Conservation (phyloP, 2,113 vertebrate genomes). For the Panthera uncia region DNA sequence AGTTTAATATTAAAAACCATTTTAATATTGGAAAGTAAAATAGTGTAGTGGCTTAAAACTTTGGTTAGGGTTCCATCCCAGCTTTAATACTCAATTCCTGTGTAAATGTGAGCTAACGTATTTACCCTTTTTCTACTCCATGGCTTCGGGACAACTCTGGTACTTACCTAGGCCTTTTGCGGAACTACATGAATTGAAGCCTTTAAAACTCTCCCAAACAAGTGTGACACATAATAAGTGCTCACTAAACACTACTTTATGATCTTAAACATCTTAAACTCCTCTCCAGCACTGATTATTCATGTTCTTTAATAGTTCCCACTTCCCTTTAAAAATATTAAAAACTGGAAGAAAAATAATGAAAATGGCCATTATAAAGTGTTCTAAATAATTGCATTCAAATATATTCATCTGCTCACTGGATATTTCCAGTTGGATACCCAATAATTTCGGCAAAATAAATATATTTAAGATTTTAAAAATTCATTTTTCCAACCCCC, state of each 20-base stretch:
- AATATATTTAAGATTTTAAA: neutral
- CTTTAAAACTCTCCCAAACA: neutral
- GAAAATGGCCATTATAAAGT: neutral
- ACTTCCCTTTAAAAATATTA: slow-evolving; percentile 2
- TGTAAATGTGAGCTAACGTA: neutral
- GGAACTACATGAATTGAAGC: neutral
- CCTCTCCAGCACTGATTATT: neutral
- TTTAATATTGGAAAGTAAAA: neutral
- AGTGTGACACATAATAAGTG: neutral
- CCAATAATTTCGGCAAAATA: neutral
- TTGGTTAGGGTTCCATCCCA: neutral
- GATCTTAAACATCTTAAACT: neutral
- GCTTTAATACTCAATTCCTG: neutral
- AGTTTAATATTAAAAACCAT: neutral
- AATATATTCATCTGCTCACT: neutral
- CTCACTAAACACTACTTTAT: neutral
- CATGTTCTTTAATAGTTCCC: neutral
- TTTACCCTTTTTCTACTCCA: neutral
- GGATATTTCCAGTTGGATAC: neutral
- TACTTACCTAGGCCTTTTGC: neutral
- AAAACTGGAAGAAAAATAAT: neutral
- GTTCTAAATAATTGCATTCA: neutral
- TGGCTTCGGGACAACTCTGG: neutral
- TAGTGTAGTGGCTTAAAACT: neutral
- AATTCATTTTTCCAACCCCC: neutral